phyloP scores from a whole-genome alignment of 2,888 invertebrate genomes.

The Harpagoxenus sublaevis region DNA sequence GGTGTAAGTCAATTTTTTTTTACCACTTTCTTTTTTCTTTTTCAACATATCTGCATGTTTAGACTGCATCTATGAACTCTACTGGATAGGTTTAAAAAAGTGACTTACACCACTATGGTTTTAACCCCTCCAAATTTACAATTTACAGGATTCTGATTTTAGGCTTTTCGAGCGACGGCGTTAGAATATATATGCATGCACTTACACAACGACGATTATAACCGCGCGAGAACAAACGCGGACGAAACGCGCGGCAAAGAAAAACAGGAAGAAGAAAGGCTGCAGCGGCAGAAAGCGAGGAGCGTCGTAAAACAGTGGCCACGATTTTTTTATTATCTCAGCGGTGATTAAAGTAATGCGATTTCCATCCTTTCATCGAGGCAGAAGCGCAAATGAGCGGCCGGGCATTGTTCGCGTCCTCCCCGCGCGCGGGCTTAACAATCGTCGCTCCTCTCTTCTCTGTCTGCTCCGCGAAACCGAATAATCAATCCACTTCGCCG shows the following conservation, averaged over 20 bases:
- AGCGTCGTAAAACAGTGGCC: slow-evolving; percentile 39
- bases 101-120: too few species aligned
- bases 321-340: slow-evolving; percentile 51
- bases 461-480: slow-evolving; percentile 64
- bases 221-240: slow-evolving; percentile 3
- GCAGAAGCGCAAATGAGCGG: slow-evolving; percentile 52
- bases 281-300: slow-evolving; percentile 38
- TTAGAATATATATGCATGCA: background rate
- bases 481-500: slow-evolving; percentile 75
- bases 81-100: too few species aligned
- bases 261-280: background rate
- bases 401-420: slow-evolving; percentile 38
- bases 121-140: background rate
- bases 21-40: too few species aligned
- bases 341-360: slow-evolving; percentile 51
- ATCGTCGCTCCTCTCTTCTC: slow-evolving; percentile 61
- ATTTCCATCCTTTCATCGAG: slow-evolving; percentile 49
- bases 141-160: background rate
- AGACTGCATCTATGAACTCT: too few species aligned
- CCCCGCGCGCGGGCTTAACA: slow-evolving; percentile 30
- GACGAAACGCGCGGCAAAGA: background rate
- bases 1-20: too few species aligned
- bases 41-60: too few species aligned
- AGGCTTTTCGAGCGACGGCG: background rate
- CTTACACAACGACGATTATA: slow-evolving; percentile 12